These are phyloP conservation scores for Erythrocercus mccallii DNA, from an alignment of 2,113 vertebrate species.

Conservation along the genomic window DNA sequence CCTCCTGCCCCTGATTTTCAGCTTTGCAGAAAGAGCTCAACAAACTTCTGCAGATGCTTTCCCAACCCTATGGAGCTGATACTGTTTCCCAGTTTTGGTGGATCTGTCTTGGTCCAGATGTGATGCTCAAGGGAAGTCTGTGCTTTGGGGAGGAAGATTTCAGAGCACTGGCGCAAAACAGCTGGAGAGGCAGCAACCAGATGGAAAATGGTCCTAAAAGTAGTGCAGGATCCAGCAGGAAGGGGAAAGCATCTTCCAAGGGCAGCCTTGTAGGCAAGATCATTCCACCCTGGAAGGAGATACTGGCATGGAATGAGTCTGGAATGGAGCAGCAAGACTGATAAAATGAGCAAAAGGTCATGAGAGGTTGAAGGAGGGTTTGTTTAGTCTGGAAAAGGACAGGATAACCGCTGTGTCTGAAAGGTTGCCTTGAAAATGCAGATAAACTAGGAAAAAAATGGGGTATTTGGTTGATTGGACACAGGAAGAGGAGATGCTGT, in stretches of 20 bases:
- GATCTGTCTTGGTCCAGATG: rapidly evolving
- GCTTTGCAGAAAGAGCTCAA: neutral
- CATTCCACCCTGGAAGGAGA: neutral
- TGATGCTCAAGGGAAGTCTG: neutral
- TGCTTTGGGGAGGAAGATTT: neutral
- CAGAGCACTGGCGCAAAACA: neutral
- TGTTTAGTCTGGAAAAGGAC: conserved; percentile 17
- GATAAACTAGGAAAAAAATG: rapidly evolving
- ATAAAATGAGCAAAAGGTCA: neutral
- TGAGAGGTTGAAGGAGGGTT: neutral
- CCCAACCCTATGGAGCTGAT: neutral
- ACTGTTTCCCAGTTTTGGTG: neutral
- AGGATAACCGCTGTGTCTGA: neutral
- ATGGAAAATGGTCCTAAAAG: neutral
- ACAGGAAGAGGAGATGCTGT: rapidly evolving
- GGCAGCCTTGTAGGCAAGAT: neutral
- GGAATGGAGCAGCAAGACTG: rapidly evolving
- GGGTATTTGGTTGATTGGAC: too few relatives aligned
- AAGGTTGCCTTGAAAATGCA: neutral
- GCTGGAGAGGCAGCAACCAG: neutral
- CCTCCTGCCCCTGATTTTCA: neutral
- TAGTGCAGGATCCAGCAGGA: neutral
- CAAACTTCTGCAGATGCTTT: neutral
- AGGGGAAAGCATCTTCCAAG: neutral
- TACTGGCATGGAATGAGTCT: rapidly evolving